phyloP scores from a whole-genome alignment of 2,888 invertebrate genomes.

The Parnassius smintheus region DNA sequence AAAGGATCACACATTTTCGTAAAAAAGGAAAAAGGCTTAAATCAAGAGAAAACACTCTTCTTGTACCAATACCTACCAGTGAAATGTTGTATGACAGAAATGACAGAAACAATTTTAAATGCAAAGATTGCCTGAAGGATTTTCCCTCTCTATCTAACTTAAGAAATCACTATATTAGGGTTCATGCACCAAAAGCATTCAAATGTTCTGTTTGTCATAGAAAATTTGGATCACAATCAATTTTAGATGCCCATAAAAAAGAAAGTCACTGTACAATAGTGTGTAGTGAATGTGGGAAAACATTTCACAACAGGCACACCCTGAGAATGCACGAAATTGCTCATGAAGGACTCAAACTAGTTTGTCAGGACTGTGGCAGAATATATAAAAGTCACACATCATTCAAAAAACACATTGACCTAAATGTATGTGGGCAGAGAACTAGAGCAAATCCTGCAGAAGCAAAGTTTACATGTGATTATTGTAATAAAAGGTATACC shows the following conservation, averaged over 20 bases:
- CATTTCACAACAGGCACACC: constrained; percentile 50
- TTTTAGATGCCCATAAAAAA: constrained; percentile 46
- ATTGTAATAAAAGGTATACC: constrained; percentile 65
- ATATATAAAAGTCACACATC: constrained; percentile 58
- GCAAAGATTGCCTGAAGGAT: constrained; percentile 51
- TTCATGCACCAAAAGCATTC: constrained; percentile 53
- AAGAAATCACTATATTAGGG: constrained; percentile 52
- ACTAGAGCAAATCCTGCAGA: constrained; percentile 51
- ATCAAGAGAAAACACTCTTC: constrained; percentile 19
- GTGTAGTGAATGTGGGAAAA: constrained; percentile 61
- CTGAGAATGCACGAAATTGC: constrained; percentile 56
- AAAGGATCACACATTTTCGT: constrained; percentile 7
- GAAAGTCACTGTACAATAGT: constrained; percentile 49
- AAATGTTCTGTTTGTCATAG: constrained; percentile 51
- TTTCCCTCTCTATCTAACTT: constrained; percentile 47
- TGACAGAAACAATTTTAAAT: constrained; percentile 40
- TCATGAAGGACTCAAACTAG: constrained; percentile 45
- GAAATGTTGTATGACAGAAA: constrained; percentile 50
- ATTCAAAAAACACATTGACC: constrained; percentile 56
- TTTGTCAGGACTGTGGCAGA: constrained; percentile 63
- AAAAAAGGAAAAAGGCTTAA: constrained; percentile 29
- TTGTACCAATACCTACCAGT: constrained; percentile 38
- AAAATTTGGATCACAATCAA: constrained; percentile 45
- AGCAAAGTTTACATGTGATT: constrained; percentile 62
- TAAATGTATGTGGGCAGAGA: constrained; percentile 54